These are phyloP conservation scores for Xenentodon cancila DNA, from an alignment of 2,797 vertebrate genomes.

Conservation along the genomic window DNA sequence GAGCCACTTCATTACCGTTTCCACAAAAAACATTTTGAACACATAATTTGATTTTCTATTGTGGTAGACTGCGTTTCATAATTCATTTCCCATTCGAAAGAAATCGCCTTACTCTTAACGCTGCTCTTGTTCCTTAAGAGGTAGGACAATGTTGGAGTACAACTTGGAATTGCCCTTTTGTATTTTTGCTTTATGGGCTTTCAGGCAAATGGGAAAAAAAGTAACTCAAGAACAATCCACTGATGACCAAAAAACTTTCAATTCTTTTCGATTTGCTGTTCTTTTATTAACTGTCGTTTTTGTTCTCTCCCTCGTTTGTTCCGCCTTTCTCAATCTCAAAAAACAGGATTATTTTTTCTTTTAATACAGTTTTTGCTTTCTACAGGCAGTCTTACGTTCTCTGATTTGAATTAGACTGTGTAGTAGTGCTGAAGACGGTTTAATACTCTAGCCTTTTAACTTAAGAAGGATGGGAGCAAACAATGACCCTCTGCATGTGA, in stretches of 20 bases:
- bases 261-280: background rate
- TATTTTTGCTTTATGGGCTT: constrained; percentile 26
- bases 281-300: background rate
- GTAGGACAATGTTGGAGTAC: constrained; percentile 3
- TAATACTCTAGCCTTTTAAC: constrained; percentile 28
- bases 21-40: constrained; percentile 36
- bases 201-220: constrained; percentile 26
- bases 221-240: constrained; percentile 28
- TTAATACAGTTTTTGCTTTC: background rate
- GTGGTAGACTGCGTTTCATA: constrained; percentile 15
- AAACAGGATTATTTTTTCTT: background rate
- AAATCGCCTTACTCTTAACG: constrained; percentile 30
- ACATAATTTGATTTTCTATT: constrained; percentile 39
- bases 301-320: background rate
- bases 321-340: background rate
- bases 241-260: constrained; percentile 7
- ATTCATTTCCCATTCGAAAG: constrained; percentile 26
- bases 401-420: constrained; percentile 20
- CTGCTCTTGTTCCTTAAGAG: constrained; percentile 10
- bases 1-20: constrained; percentile 55
- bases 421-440: constrained; percentile 27
- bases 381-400: background rate
- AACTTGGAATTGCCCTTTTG: constrained; percentile 9
- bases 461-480: constrained; percentile 26
- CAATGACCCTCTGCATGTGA: constrained; percentile 21